Conservation (phyloP, 1,140 invertebrate genomes). For the Diorhabda carinulata region DNA sequence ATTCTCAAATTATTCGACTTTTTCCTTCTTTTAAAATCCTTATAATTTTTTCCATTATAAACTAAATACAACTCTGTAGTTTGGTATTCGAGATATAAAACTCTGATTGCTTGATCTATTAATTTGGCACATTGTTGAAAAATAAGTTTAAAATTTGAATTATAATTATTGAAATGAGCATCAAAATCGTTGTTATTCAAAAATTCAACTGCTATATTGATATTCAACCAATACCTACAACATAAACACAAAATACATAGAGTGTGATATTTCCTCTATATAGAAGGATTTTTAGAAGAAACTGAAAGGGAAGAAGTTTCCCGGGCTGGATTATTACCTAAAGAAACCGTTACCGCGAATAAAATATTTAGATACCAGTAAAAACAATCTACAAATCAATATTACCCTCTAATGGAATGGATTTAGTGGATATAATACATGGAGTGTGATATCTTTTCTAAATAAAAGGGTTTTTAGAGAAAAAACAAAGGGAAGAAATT, state of each 20-base stretch:
- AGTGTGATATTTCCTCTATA: constrained; percentile 5
- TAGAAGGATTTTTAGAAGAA: too few species aligned
- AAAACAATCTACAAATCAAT: too few species aligned
- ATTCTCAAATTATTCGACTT: neutral
- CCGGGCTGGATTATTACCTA: too few species aligned
- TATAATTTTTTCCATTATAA: constrained; percentile 7
- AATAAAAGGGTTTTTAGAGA: too few species aligned
- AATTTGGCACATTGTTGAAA: constrained; percentile 37
- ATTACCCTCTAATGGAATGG: too few species aligned
- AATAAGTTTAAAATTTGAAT: constrained; percentile 33
- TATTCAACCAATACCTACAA: constrained; percentile 36
- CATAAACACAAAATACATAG: constrained; percentile 30
- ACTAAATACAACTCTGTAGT: constrained; percentile 34
- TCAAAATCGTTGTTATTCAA: constrained; percentile 29
- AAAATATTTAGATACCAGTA: too few species aligned
- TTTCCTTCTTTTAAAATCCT: neutral
- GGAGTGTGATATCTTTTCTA: constrained; percentile 8
- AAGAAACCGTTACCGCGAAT: too few species aligned
- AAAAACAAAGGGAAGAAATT: too few species aligned
- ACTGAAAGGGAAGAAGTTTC: too few species aligned
- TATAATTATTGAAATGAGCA: constrained; percentile 27
- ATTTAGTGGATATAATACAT: constrained; percentile 24
- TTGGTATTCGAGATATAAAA: constrained; percentile 34
- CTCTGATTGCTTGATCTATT: constrained; percentile 33
- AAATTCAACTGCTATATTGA: constrained; percentile 20